Conservation (phyloP, 92 coral and sea anemone genomes). For the Porites lobata region DNA sequence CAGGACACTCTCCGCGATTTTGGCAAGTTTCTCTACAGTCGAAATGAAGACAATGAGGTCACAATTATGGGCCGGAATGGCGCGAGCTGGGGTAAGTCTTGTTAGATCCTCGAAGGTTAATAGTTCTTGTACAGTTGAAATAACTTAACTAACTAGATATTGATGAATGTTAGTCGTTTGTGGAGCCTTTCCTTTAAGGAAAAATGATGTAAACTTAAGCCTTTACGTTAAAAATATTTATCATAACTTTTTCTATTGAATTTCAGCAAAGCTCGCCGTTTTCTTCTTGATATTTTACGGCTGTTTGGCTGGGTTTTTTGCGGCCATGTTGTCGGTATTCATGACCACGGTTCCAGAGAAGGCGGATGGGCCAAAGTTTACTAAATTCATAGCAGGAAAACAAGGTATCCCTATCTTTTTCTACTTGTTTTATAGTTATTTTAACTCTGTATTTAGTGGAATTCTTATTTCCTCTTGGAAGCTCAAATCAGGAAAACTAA, state of each 20-base stretch:
- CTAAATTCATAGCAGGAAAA: slow-evolving; percentile 78
- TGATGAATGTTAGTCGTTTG: slow-evolving; percentile 5
- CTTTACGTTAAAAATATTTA: neutral
- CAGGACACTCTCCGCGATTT: slow-evolving; percentile 58
- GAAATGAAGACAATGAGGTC: slow-evolving; percentile 72
- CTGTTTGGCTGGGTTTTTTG: slow-evolving; percentile 95
- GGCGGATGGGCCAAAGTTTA: slow-evolving; percentile 90
- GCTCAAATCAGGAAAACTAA: slow-evolving; percentile 36
- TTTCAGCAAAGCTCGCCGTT: slow-evolving; percentile 89
- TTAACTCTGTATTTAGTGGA: neutral
- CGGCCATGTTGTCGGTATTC: slow-evolving; percentile 92
- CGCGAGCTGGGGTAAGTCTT: slow-evolving; percentile 92
- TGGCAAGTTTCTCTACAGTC: slow-evolving; percentile 85
- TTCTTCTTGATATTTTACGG: slow-evolving; percentile 92
- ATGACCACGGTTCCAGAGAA: slow-evolving; percentile 87
- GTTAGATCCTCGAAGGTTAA: neutral
- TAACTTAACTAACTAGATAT: neutral
- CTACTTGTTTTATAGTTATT: neutral
- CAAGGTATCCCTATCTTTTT: slow-evolving; percentile 71
- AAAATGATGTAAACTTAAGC: neutral
- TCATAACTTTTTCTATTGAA: neutral
- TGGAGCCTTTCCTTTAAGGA: neutral
- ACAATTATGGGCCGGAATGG: slow-evolving; percentile 92
- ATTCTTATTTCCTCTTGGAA: neutral
- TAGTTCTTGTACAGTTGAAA: neutral